Evolutionary conservation across 2,797 vertebrate genomes (phyloP).

Genomic region (Characodon lateralis): DNA sequence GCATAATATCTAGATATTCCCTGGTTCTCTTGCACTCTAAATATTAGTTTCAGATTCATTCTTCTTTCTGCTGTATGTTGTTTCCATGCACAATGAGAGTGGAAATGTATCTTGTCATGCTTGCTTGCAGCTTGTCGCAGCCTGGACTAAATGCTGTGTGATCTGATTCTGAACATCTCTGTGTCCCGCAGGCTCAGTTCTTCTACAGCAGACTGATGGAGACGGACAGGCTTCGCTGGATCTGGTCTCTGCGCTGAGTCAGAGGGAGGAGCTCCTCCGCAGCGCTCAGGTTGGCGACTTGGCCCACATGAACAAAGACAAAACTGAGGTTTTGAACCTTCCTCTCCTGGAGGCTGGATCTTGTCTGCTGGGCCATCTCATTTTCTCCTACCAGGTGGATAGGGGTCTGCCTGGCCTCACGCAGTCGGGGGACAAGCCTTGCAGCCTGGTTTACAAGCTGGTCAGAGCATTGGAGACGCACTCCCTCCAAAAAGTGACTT

Average conservation of each 20-base stretch:
- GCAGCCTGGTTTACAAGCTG: slow-evolving; percentile 43
- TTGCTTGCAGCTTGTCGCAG: not conserved
- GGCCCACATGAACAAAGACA: not conserved
- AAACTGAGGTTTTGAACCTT: slow-evolving; percentile 58
- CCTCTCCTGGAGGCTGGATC: slow-evolving; percentile 76
- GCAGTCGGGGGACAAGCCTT: slow-evolving; percentile 19
- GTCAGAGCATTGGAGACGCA: slow-evolving; percentile 57
- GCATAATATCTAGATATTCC: not conserved
- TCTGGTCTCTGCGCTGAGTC: slow-evolving; percentile 69
- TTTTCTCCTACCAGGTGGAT: slow-evolving; percentile 74
- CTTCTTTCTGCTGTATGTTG: not conserved
- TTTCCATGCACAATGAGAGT: not conserved
- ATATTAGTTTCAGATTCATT: not conserved
- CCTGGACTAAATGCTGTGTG: not conserved
- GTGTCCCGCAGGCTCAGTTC: slow-evolving; percentile 82
- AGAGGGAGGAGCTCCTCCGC: slow-evolving; percentile 83
- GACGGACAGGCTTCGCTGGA: slow-evolving; percentile 83
- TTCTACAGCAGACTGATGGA: slow-evolving; percentile 83
- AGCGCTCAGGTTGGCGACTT: slow-evolving; percentile 75
- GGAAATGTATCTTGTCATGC: not conserved
- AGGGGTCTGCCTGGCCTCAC: slow-evolving; percentile 44
- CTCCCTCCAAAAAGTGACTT: slow-evolving; percentile 59
- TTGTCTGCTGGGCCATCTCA: slow-evolving; percentile 74
- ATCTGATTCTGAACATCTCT: slow-evolving; percentile 34
- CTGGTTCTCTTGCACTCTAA: not conserved